phyloP scores from a whole-genome alignment of 2,113 vertebrate species.

The Saccopteryx bilineata region DNA sequence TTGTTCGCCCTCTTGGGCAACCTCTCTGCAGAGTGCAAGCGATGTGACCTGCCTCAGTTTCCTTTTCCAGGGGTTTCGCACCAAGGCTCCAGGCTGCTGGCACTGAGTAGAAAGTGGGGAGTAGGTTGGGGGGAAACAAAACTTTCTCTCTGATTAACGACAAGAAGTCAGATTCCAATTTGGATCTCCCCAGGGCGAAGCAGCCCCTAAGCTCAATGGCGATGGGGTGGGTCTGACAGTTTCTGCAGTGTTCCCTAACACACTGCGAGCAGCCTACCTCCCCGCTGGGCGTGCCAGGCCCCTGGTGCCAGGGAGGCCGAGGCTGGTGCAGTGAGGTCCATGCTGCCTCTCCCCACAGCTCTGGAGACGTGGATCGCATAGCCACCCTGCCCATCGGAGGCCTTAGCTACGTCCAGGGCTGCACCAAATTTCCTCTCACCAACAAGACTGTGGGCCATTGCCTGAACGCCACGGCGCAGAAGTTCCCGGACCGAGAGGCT shows the following conservation, averaged over 20 bases:
- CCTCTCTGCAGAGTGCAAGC: background rate
- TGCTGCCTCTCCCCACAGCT: conserved; percentile 50
- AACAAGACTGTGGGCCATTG: conserved; percentile 88
- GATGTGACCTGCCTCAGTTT: background rate
- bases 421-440: conserved; percentile 79
- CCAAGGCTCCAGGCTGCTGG: background rate
- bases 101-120: background rate
- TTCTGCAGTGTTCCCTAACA: background rate
- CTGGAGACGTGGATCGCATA: background rate
- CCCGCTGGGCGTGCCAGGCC: background rate
- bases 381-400: conserved; percentile 83
- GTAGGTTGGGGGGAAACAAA: background rate
- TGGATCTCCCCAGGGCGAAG: background rate
- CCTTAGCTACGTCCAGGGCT: conserved; percentile 92
- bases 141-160: background rate
- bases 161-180: background rate
- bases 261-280: background rate
- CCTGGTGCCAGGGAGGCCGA: background rate
- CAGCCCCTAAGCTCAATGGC: background rate
- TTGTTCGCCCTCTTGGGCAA: background rate
- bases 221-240: background rate
- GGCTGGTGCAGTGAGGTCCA: background rate
- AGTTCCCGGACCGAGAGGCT: conserved; percentile 90
- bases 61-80: background rate
- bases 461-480: conserved; percentile 86